A percentile compares a stretch with the other conserved stretches of the same genome.
Conservation (phyloP, 2,113 vertebrate genomes). For the Irena cyanogastra region DNA sequence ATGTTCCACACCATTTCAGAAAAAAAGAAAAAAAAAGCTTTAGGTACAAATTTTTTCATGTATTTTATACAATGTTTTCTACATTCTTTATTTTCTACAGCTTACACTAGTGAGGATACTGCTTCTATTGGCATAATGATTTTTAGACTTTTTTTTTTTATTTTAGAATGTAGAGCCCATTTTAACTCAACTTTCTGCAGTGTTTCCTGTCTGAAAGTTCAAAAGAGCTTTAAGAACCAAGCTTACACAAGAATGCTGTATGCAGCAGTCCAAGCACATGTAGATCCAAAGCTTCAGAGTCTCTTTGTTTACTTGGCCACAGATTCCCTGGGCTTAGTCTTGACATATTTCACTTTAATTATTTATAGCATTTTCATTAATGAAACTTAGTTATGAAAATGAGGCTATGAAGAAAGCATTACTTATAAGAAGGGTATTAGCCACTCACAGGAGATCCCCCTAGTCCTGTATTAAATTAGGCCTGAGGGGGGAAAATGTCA, state of each 20-base stretch:
- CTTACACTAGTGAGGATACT: not conserved
- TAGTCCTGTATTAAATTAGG: not conserved
- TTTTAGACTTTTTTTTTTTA: not conserved
- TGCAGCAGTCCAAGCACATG: not conserved
- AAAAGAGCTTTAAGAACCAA: not conserved
- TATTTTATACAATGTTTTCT: not conserved
- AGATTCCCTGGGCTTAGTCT: not conserved
- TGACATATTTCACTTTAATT: conserved; percentile 23
- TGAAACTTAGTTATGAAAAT: conserved; percentile 46
- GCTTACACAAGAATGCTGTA: not conserved
- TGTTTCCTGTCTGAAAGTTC: conserved; percentile 18
- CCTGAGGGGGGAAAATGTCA: not conserved
- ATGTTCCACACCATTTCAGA: not conserved
- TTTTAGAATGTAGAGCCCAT: not conserved
- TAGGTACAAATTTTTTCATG: not conserved
- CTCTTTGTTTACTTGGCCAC: conserved; percentile 13
- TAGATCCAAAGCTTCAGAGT: not conserved
- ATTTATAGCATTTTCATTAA: conserved; percentile 54
- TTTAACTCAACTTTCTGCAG: not conserved
- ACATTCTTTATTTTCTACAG: not conserved
- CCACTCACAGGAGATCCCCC: not conserved
- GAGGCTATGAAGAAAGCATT: conserved; percentile 24
- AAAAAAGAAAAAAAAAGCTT: not conserved
- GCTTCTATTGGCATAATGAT: not conserved
- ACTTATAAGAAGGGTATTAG: not conserved